phyloP scores from a whole-genome alignment of 2,888 invertebrate species.

The Polyploca ridens region DNA sequence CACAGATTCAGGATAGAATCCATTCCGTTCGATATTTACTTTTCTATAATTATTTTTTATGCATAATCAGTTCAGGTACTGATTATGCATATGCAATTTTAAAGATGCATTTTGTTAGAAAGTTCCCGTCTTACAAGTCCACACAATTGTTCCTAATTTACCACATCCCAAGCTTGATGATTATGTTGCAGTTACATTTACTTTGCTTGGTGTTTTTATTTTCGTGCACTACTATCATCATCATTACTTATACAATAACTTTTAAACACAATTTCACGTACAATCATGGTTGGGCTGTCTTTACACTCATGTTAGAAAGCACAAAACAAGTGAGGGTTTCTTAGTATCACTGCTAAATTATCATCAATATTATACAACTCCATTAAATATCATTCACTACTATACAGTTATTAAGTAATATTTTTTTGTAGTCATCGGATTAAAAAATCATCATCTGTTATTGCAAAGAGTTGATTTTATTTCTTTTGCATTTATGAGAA shows the following conservation, averaged over 20 bases:
- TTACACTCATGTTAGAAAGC: conserved; percentile 15
- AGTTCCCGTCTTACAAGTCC: conserved; percentile 30
- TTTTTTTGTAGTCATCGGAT: not conserved
- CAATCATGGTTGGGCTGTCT: conserved; percentile 5
- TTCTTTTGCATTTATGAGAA: too few species aligned
- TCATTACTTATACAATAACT: conserved; percentile 26
- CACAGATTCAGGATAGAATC: too few species aligned
- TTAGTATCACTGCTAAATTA: not conserved
- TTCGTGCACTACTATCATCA: conserved; percentile 47
- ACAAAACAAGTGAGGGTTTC: not conserved
- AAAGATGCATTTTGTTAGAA: conserved; percentile 20
- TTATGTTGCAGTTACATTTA: conserved; percentile 48
- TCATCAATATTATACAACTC: too few species aligned
- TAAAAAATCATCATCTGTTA: not conserved
- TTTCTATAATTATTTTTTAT: too few species aligned
- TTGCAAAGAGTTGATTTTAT: too few species aligned
- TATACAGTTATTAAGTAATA: not conserved
- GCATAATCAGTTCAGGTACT: too few species aligned
- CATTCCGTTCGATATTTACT: too few species aligned
- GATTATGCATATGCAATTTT: too few species aligned
- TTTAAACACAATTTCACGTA: conserved; percentile 21
- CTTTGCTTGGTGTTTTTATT: conserved; percentile 62
- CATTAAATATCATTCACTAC: not conserved
- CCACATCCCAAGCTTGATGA: conserved; percentile 46
- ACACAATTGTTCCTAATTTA: conserved; percentile 28